These are phyloP conservation scores for Urocitellus parryii DNA, from an alignment of 2,113 vertebrate species.

Conservation along the genomic window DNA sequence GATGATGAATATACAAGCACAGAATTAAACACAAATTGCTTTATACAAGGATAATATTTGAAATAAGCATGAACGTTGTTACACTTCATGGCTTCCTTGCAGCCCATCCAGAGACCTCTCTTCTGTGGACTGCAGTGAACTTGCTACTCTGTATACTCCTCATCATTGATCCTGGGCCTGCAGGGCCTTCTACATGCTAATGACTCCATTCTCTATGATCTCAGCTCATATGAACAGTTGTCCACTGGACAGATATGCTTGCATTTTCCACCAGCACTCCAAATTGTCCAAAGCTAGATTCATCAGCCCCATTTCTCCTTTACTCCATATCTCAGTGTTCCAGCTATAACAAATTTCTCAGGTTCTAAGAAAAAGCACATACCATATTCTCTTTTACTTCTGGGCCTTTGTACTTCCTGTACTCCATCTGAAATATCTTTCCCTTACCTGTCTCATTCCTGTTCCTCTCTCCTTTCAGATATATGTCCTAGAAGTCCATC, in stretches of 20 bases:
- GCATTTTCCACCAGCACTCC: not conserved
- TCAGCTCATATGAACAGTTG: not conserved
- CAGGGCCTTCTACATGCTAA: not conserved
- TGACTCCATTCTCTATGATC: not conserved
- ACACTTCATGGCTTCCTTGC: not conserved
- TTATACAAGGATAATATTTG: not conserved
- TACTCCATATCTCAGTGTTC: not conserved
- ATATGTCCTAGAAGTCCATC: not conserved
- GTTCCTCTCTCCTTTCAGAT: not conserved
- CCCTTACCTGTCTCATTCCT: not conserved
- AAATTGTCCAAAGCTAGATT: conserved; percentile 15
- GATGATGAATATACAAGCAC: not conserved
- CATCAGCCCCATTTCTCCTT: not conserved
- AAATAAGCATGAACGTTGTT: not conserved
- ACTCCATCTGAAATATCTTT: not conserved
- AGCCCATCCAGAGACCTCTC: not conserved
- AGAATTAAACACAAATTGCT: conserved; percentile 7
- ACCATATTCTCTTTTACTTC: not conserved
- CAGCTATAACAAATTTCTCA: not conserved
- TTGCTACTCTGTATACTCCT: not conserved
- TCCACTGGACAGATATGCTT: not conserved
- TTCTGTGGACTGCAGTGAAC: not conserved
- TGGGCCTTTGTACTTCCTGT: not conserved
- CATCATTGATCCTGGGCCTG: not conserved
- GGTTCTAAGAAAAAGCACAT: not conserved